A percentile compares a stretch with the other conserved stretches of the same genome.
phyloP scores from a whole-genome alignment of 2,797 vertebrate genomes.

The Gobio occitaniae region DNA sequence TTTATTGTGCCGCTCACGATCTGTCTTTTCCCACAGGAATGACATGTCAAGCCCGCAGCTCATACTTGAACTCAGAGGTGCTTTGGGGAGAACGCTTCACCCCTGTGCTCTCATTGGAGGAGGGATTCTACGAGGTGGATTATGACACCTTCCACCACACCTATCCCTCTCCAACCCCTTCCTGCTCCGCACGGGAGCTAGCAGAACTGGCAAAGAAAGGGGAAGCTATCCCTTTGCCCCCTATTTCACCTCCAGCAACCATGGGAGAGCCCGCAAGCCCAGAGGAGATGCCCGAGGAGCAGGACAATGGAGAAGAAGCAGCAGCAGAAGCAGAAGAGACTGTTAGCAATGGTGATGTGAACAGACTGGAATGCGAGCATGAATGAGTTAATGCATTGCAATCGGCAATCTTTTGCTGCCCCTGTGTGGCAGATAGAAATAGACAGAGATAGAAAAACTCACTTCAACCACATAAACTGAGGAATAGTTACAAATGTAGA shows the following conservation, averaged over 20 bases:
- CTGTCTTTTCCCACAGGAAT: constrained; percentile 71
- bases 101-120: constrained; percentile 76
- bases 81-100: constrained; percentile 81
- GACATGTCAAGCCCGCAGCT: constrained; percentile 89
- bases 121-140: constrained; percentile 89
- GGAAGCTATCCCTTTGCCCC: constrained; percentile 60
- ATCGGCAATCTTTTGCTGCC: constrained; percentile 16
- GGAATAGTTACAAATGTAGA: not conserved
- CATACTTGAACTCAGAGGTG: constrained; percentile 87
- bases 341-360: constrained; percentile 63
- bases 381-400: constrained; percentile 20
- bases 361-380: constrained; percentile 55
- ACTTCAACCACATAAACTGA: not conserved
- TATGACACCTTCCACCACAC: constrained; percentile 80
- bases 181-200: constrained; percentile 64
- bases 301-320: constrained; percentile 21
- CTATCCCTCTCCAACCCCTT: constrained; percentile 67
- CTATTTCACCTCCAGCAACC: constrained; percentile 52
- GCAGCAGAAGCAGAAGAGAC: constrained; percentile 56
- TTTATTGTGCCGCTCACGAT: not conserved
- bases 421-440: constrained; percentile 1
- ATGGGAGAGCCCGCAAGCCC: constrained; percentile 20
- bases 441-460: not conserved
- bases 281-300: not conserved
- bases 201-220: constrained; percentile 70